Conservation (phyloP, 1,140 invertebrate species). For the Hyles vespertilio region DNA sequence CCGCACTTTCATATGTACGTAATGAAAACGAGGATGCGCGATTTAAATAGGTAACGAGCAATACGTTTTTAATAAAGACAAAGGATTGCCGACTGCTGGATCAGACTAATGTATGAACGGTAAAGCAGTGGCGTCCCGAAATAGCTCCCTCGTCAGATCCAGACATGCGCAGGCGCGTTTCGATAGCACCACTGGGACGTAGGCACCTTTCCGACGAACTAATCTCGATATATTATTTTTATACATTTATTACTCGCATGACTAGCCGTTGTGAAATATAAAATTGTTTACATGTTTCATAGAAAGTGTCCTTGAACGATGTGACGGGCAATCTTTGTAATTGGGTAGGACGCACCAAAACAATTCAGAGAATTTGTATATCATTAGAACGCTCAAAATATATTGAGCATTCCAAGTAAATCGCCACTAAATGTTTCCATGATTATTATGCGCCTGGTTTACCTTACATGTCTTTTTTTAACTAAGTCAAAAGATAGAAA, state of each 20-base stretch:
- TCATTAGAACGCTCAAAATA: no score
- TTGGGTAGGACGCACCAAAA: no score
- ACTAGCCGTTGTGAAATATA: constrained; percentile 13
- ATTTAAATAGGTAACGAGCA: constrained; percentile 48
- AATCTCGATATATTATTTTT: constrained; percentile 64
- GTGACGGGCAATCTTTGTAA: neutral
- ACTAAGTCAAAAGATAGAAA: no score
- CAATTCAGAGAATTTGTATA: no score
- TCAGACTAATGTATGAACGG: constrained; percentile 46
- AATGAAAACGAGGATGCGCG: constrained; percentile 30
- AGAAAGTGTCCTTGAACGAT: neutral
- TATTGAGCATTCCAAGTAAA: no score
- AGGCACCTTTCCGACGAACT: constrained; percentile 39
- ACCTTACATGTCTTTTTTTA: no score
- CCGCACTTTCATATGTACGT: constrained; percentile 29
- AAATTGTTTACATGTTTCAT: neutral
- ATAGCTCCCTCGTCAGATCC: constrained; percentile 64
- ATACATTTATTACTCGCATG: constrained; percentile 43
- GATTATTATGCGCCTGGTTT: no score
- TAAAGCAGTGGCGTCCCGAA: constrained; percentile 47
- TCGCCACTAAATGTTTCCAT: no score
- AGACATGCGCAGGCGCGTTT: constrained; percentile 49
- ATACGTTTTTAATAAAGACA: constrained; percentile 67
- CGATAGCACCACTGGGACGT: constrained; percentile 37
- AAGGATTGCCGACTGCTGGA: constrained; percentile 58